Evolutionary conservation across 2,797 vertebrate species (phyloP).

Genomic region (Propithecus perrieri): DNA sequence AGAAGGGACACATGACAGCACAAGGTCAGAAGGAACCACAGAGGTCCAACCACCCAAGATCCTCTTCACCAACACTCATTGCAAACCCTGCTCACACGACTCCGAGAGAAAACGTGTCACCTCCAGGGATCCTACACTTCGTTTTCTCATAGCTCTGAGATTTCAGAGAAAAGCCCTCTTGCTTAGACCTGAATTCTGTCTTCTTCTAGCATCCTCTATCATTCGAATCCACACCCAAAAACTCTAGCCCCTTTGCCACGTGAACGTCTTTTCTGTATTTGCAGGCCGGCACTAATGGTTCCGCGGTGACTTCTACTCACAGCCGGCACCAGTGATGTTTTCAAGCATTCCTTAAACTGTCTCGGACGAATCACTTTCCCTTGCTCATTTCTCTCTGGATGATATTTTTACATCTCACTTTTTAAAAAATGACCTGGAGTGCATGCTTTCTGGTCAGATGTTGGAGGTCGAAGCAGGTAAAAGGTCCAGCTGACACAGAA

Average conservation of each 20-base stretch:
- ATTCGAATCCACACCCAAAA: background rate
- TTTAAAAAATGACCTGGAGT: background rate
- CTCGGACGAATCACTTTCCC: background rate
- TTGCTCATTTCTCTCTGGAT: background rate
- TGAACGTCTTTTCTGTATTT: background rate
- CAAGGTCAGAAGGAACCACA: background rate
- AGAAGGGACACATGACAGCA: background rate
- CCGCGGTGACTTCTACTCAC: background rate
- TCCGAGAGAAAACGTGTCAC: background rate
- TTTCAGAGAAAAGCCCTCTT: background rate
- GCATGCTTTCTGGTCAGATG: background rate
- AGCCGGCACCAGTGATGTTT: rapidly evolving
- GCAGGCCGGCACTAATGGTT: rapidly evolving
- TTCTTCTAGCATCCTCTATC: too few relatives aligned
- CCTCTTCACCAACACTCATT: background rate
- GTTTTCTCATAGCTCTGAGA: background rate
- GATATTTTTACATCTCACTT: background rate
- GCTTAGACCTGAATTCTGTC: background rate
- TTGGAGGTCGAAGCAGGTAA: background rate
- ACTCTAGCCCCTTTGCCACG: rapidly evolving
- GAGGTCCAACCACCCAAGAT: rapidly evolving
- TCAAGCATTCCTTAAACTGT: background rate
- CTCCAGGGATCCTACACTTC: rapidly evolving
- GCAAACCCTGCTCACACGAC: too few relatives aligned
- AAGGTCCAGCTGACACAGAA: background rate